Evolutionary conservation across 2,797 vertebrate genomes (phyloP), one percentile per base, ranked within the genome.

Genomic region (Delichon dasypus): DNA sequence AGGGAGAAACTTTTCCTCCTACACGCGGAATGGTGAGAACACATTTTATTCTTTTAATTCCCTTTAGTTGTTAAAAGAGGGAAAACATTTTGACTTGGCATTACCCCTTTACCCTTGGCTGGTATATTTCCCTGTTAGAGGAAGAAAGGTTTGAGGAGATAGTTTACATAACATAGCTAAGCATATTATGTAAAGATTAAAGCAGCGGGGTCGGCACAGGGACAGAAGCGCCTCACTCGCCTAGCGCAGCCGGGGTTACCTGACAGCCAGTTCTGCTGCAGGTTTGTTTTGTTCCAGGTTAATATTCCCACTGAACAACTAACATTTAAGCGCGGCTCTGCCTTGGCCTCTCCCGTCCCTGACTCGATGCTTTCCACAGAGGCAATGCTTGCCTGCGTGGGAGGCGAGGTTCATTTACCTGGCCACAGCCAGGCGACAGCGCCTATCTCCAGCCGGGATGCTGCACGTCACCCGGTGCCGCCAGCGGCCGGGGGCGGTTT

Each of bases 1-100:
- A 50, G 21, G 53, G 53, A 93, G 27, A 81, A 95, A 92, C 89
- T 92, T 83, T 81, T 83, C 70, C 68, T 85, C 13, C 14, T 62
- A 50, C 19, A 64, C 5, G 57, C 27, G 36, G 36, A 88, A 86
- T 10, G 21, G 23, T 6, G 8, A 81, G 68, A 94, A 66, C 4
- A 27, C 7, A 8, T 44, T 61, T 71, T 16, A 25, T 61, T 64
- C 58, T 83, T 62, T 51, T 1, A 83, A 85, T 38, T 50, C 16
- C 16, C 23, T 81, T 55, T 36, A 48, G 54, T 4, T 53, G 32
- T 45, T 67, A 26, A 38, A 77, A 73, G 32, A 30, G 36, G 38
- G 9, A 32, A 19, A 80, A 93, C n/a, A 51, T 19, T 82, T 50
- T 77, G 42, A 74, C 38, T 48, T 12, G 57, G 21, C 67, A 36